These are phyloP conservation scores for Ischnus inquisitorius DNA, from an alignment of 2,888 invertebrate genomes.

Conservation along the genomic window DNA sequence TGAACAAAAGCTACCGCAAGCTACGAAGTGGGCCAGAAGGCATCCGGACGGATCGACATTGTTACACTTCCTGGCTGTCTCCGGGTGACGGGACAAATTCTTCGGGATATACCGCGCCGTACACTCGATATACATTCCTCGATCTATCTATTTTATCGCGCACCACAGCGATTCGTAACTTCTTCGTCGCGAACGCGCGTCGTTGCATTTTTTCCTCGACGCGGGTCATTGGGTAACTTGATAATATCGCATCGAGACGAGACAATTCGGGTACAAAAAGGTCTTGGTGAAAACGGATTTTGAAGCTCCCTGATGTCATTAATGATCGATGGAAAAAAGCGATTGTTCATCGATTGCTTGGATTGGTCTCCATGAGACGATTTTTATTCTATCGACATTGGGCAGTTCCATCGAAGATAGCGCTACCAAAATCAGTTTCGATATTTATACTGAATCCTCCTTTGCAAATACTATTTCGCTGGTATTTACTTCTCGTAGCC, in stretches of 20 bases:
- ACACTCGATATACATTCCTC: constrained; percentile 36
- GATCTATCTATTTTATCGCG: constrained; percentile 30
- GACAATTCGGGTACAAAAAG: no score
- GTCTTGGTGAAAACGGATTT: no score
- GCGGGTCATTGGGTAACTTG: no score
- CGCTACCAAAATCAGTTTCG: not conserved
- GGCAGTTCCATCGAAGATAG: not conserved
- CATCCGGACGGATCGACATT: constrained; percentile 79
- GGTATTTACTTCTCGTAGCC: not conserved
- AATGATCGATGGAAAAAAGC: no score
- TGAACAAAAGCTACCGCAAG: constrained; percentile 79
- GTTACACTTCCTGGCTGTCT: constrained; percentile 77
- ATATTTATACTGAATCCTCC: not conserved
- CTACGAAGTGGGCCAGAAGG: constrained; percentile 78
- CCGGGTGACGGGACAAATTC: constrained; percentile 61
- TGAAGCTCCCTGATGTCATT: no score
- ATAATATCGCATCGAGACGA: no score
- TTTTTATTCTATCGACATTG: no score
- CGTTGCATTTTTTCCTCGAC: constrained; percentile 4
- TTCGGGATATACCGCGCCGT: not conserved
- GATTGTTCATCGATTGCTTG: no score
- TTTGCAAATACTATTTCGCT: not conserved
- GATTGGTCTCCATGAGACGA: no score
- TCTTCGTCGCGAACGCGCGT: constrained; percentile 12
- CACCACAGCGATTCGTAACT: constrained; percentile 24